These are phyloP conservation scores for Euthynnus affinis DNA, from an alignment of 2,797 vertebrate genomes.

Conservation along the genomic window DNA sequence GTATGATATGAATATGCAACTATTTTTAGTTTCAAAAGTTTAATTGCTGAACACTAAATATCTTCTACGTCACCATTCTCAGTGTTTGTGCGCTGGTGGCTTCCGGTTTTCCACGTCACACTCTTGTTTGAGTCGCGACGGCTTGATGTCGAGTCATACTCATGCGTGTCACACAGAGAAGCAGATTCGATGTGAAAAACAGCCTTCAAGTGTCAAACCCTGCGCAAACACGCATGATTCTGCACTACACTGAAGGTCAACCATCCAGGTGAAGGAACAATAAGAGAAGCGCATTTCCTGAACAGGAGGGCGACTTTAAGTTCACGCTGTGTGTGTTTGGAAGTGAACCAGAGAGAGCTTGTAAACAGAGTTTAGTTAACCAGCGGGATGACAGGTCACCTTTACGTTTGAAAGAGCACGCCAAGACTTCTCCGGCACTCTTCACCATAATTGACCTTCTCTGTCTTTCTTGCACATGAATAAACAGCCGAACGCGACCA, in stretches of 20 bases:
- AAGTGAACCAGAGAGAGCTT: background rate
- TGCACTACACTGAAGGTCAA: background rate
- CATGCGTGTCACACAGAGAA: too few relatives aligned
- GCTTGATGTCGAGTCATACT: too few relatives aligned
- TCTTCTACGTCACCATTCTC: too few relatives aligned
- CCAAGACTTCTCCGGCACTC: background rate
- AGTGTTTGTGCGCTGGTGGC: too few relatives aligned
- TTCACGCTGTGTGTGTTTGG: rapidly evolving
- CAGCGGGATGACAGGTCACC: slow-evolving; percentile 40
- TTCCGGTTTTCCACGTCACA: too few relatives aligned
- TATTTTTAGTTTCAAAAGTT: too few relatives aligned
- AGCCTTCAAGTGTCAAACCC: background rate
- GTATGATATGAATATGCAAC: too few relatives aligned
- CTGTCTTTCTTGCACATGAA: slow-evolving; percentile 29
- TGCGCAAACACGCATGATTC: too few relatives aligned
- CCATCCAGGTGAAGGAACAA: too few relatives aligned
- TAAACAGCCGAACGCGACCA: slow-evolving; percentile 33
- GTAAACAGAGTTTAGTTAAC: slow-evolving; percentile 30
- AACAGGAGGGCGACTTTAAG: background rate
- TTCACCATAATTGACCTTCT: slow-evolving; percentile 39
- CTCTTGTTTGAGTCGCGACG: too few relatives aligned
- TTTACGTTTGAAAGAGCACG: slow-evolving; percentile 25
- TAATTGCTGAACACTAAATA: too few relatives aligned
- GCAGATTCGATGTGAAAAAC: slow-evolving; percentile 1
- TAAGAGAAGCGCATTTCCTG: too few relatives aligned